Conservation (phyloP, 2,888 invertebrate species). For the Chesias legatella region DNA sequence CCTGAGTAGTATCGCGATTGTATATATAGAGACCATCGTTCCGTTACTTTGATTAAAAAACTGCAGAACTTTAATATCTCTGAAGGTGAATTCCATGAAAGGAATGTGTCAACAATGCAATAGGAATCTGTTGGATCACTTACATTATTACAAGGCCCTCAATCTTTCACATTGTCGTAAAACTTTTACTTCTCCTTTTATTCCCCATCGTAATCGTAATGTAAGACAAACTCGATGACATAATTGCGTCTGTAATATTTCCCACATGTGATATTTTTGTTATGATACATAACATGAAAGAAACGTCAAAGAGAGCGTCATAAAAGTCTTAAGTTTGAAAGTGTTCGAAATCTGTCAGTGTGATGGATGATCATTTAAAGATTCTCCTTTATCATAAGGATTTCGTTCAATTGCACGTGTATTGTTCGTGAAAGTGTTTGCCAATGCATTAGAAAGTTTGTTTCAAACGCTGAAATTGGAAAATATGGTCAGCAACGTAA, state of each 20-base stretch:
- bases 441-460: too few relatives aligned
- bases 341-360: slow-evolving; percentile 9
- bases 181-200: slow-evolving; percentile 18
- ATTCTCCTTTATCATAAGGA: too few relatives aligned
- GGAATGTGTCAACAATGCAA: not conserved
- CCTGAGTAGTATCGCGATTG: too few relatives aligned
- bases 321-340: slow-evolving; percentile 3
- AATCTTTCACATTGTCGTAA: slow-evolving; percentile 21
- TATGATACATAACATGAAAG: slow-evolving; percentile 12
- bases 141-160: slow-evolving; percentile 15
- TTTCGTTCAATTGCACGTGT: too few relatives aligned
- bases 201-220: slow-evolving; percentile 17
- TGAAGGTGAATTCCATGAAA: too few relatives aligned
- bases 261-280: slow-evolving; percentile 22
- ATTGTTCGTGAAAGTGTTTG: too few relatives aligned
- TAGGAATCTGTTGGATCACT: slow-evolving; percentile 15
- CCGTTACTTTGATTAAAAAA: too few relatives aligned
- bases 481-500: too few relatives aligned
- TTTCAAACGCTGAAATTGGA: too few relatives aligned
- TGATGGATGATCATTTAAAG: slow-evolving; percentile 6
- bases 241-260: slow-evolving; percentile 39
- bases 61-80: too few relatives aligned
- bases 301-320: slow-evolving; percentile 4
- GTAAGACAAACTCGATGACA: slow-evolving; percentile 40
- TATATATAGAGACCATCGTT: too few relatives aligned